Base-by-base conservation (phyloP, 2,797 vertebrate genomes). In the Sparidentex hasta region DNA sequence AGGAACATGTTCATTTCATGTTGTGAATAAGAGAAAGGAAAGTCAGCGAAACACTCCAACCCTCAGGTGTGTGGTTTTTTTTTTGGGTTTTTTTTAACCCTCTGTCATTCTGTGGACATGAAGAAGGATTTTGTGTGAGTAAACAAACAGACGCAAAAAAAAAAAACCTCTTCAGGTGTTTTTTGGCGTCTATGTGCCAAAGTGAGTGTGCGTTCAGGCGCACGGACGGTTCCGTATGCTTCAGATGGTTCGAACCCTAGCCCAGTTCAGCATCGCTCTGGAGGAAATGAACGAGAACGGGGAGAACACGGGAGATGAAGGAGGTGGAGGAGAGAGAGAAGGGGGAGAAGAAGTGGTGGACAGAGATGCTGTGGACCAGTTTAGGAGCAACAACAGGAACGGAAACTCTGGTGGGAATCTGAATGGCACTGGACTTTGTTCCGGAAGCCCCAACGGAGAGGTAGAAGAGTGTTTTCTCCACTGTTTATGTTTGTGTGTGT, bases 261-360 rank as follows among this genome's bases (percentile, higher is more conserved):
- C 98, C 92, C 98, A 99, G 95, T 98, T 99, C 96, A 97, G 97
- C 94, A 97, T 99, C 84, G 97, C 98, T 89, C 95, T 99, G 96
- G 98, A 99, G 94, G 98, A 98, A 88, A 99, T 99, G 97, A 96
- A 97, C 54, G 98, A 99, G 93, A 96, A 94, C 66, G 96, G 96
- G 68, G 96, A 96, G 81, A 95, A 94, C 59, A 91, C 93, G 14
- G 91, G 95, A 6, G 92, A 96, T 69, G 95, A 96, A 88, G 93
- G 94, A 70, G 90, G 89, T 9, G 91, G 87, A 54, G 91, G 89
- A 50, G 86, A 74, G 85, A 80, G 80, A 70, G 74, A n/a, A 38
- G 83, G 71, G 20, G 86, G 75, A 17, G 88, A 91, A 72, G 95
- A 86, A 83, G 91, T 25, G 61, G 91, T 6, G 83, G 94, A 78